Evolutionary conservation across 2,797 vertebrate genomes (phyloP).

Genomic region (Hydrophis major): DNA sequence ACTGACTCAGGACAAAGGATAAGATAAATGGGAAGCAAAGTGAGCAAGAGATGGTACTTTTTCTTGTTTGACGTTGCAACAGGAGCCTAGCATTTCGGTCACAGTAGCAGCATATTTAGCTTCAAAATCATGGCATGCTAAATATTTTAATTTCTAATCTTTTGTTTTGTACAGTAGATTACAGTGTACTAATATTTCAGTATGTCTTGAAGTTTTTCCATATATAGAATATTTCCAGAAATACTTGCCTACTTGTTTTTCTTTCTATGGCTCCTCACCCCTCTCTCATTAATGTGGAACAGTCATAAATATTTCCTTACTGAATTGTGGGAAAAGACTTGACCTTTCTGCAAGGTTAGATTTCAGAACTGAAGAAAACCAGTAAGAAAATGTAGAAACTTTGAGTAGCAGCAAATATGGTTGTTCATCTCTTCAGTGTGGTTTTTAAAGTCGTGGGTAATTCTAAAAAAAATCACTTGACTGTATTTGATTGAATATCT

Average conservation of each 20-base stretch:
- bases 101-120: no score
- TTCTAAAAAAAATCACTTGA: conserved; percentile 33
- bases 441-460: conserved; percentile 44
- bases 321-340: conserved; percentile 71
- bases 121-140: not conserved
- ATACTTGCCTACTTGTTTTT: conserved; percentile 39
- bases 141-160: not conserved
- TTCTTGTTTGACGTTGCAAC: not conserved
- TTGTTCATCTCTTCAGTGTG: conserved; percentile 50
- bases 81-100: not conserved
- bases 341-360: conserved; percentile 58
- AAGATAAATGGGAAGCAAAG: not conserved
- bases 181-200: not conserved
- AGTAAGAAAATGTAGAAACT: conserved; percentile 58
- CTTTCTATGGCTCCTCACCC: conserved; percentile 28
- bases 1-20: not conserved
- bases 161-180: not conserved
- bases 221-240: conserved; percentile 50
- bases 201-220: conserved; percentile 11
- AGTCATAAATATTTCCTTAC: conserved; percentile 59
- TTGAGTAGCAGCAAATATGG: conserved; percentile 34
- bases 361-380: conserved; percentile 61
- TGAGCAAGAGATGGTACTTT: not conserved
- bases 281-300: conserved; percentile 48
- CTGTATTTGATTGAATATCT: conserved; percentile 54